These are phyloP conservation scores for Bombycilla garrulus DNA, from an alignment of 2,113 vertebrate genomes.

Conservation along the genomic window DNA sequence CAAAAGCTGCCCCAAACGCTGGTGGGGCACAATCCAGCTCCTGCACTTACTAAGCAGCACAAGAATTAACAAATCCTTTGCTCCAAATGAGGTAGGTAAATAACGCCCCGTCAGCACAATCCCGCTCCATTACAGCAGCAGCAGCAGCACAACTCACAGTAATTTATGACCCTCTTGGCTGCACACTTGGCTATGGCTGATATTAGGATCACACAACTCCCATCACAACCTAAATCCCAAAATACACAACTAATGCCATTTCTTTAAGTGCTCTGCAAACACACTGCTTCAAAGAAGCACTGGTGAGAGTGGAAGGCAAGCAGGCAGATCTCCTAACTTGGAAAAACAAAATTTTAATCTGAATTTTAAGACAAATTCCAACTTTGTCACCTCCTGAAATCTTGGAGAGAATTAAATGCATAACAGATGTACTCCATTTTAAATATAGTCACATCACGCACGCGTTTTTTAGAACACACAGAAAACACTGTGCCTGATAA, in stretches of 20 bases:
- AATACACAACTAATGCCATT: neutral
- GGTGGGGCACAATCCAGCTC: neutral
- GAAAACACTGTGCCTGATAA: constrained; percentile 9
- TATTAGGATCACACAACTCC: neutral
- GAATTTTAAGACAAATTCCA: constrained; percentile 13
- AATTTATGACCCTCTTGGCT: neutral
- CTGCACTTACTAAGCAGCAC: neutral
- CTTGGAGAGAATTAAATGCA: constrained; percentile 32
- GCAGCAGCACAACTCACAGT: neutral
- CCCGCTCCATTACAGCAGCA: neutral
- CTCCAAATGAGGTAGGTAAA: neutral
- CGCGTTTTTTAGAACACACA: neutral
- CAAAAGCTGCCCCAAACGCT: neutral
- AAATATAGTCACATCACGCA: constrained; percentile 35
- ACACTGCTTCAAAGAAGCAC: neutral
- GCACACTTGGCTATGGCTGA: neutral
- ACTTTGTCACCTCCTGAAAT: constrained; percentile 37
- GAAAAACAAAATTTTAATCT: neutral
- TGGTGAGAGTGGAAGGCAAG: neutral
- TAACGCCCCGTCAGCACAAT: neutral
- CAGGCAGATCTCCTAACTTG: neutral
- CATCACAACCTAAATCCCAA: neutral
- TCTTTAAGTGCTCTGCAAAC: neutral
- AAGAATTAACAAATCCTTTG: constrained; percentile 31
- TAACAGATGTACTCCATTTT: constrained; percentile 20